Evolutionary conservation across 2,888 invertebrate species (phyloP), one percentile per base, ranked within the genome.

Genomic region (Drosophila lacicola): DNA sequence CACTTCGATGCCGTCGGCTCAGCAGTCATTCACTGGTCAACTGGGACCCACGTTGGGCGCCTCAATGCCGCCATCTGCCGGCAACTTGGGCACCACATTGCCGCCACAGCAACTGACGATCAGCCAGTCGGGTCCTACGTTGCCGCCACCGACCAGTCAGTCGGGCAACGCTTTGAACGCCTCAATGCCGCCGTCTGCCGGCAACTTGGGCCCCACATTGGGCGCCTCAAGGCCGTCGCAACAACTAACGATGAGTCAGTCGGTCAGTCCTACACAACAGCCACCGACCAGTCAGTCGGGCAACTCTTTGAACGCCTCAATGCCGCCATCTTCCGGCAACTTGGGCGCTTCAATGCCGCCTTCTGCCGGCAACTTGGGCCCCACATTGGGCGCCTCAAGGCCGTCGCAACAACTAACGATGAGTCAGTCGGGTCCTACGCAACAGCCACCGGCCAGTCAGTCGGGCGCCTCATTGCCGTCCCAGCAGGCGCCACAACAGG

Each of bases 401-500:
- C 37, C 25, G 37, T 10, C 45, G 0, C 45, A 45, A 2, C 42
- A 34, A 17, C 33, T 9, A 5, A 1, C 10, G 33, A 14, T 4
- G 14, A 53, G 13, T 13, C 53, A 53, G 25, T 11, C 21, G 25
- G 19, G 21, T 54, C 14, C 45, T 53, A 19, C 42, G 8, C 47
- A 36, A 17, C 60, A 44, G 14, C 21, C 54, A 37, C 14, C 37
- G 47, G 4, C 17, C n/a, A 63, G 45, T 39, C 65, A 62, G 21
- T 21, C 17, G 13, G 13, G 14, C 19, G 8, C 41, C 21, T 2
- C 42, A 17, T 39, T 41, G 34, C 44, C 37, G 36, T 17, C 17
- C 2, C 34, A 25, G 19, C 41, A 41, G 14, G 42, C n/a, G 14
- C 54, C 17, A 2, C 34, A 25, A 19, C 41, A 41, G 14, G 42